Evolutionary conservation across 2,888 invertebrate species (phyloP), one percentile per base, ranked within the genome.

Genomic region (Portevinia maculata): DNA sequence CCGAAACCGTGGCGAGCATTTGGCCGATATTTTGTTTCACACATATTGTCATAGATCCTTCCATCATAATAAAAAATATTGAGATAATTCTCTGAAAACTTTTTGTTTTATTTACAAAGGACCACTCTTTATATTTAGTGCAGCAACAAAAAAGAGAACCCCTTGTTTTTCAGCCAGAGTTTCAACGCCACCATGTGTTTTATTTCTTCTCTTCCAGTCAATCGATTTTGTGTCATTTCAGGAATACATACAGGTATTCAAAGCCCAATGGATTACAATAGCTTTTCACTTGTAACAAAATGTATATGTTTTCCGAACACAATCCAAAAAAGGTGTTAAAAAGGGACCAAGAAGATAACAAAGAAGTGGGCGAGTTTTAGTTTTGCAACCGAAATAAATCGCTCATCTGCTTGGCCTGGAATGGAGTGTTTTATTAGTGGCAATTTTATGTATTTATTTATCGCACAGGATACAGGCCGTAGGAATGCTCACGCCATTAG

Each of bases 151-250:
- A 48, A 62, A 48, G 28, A 34, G 41, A n/a, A 32, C n/a, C 15
- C 13, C 24, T 21, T 64, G 32, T 17, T 50, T 39, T 41, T 70
- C 19, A 15, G 17, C 71, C 41, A 28, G 1, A 6, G 50, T 32
- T 9, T 30, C 13, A 6, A 7, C 9, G 41, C 8, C 9, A 9
- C 44, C n/a, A 5, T 37, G 37, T 39, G 39, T 37, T 37, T 37
- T 24, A 2, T 13, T 39, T 7, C 6, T 7, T 39, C 13, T 19
- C 17, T 9, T 19, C 44, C 44, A 44, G 37, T 8, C 57, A 41
- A 79, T 79, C 71, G 71, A 79, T 79, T 65, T 52, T 50, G 24
- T 71, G 76, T 32, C 67, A 39, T 28, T 64, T 57, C n/a, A 30
- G 11, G 8, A 44, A 21, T 5, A 24, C 24, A 21, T 5, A 24